phyloP scores from a whole-genome alignment of 2,113 vertebrate genomes.

The Brachypodius melanocephalos region DNA sequence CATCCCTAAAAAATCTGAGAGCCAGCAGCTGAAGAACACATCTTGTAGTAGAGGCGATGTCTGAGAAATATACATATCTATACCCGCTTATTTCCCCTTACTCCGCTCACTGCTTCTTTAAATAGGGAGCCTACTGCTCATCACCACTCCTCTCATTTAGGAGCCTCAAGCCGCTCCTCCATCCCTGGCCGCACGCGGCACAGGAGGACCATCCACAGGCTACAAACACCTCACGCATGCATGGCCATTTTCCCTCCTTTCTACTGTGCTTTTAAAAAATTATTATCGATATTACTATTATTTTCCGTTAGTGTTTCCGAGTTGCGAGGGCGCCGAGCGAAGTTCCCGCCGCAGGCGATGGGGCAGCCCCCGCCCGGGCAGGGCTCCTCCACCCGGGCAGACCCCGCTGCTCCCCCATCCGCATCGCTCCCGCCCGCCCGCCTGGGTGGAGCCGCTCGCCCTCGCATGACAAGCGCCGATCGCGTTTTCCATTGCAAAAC shows the following conservation, averaged over 20 bases:
- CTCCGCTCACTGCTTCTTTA: not conserved
- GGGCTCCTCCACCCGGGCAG: not conserved
- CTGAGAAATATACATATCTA: not conserved
- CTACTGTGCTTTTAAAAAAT: accelerated
- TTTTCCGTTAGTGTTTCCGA: not conserved
- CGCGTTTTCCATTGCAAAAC: not conserved
- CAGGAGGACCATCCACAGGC: not conserved
- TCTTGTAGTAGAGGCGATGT: not conserved
- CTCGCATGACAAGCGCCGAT: not conserved
- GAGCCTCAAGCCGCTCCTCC: not conserved
- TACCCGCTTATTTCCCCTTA: not conserved
- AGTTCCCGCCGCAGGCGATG: not conserved
- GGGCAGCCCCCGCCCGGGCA: not conserved
- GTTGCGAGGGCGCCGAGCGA: not conserved
- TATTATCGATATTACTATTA: not conserved
- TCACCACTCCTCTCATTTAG: not conserved
- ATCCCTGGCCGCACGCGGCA: not conserved
- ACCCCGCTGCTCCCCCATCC: not conserved
- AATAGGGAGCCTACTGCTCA: not conserved
- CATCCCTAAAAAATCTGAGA: not conserved
- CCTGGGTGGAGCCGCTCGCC: constrained; percentile 35
- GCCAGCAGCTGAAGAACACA: not conserved
- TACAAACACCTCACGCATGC: accelerated
- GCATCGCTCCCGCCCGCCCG: not conserved
- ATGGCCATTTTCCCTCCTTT: not conserved